phyloP scores from a whole-genome alignment of 1,140 invertebrate species.

The Littorina saxatilis region DNA sequence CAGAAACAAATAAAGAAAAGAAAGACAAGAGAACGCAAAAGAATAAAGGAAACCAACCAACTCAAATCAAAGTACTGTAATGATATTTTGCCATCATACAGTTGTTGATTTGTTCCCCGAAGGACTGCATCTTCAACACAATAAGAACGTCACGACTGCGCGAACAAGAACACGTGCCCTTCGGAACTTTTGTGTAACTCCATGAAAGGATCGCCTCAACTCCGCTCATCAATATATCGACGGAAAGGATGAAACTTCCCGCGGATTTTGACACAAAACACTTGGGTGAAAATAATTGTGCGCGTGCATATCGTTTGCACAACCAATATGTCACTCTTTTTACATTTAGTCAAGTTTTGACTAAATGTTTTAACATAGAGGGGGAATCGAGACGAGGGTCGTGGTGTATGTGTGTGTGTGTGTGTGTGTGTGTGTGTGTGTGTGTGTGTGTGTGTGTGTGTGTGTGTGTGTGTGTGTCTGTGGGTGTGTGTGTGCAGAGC shows the following conservation, averaged over 20 bases:
- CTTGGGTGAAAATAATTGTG: neutral
- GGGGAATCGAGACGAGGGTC: too few species aligned
- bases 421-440: neutral
- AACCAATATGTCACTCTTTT: too few species aligned
- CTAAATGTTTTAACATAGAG: too few species aligned
- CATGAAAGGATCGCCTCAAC: neutral
- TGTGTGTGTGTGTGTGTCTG: neutral
- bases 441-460: neutral
- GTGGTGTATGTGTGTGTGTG: too few species aligned
- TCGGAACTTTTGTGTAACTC: neutral
- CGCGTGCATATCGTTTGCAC: neutral
- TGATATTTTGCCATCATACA: too few species aligned
- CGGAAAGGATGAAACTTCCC: neutral
- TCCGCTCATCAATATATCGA: neutral
- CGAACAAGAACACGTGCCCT: neutral
- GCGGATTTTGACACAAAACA: neutral
- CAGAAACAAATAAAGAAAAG: neutral
- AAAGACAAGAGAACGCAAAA: neutral
- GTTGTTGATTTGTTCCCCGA: too few species aligned
- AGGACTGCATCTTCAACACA: too few species aligned
- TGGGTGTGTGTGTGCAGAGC: too few species aligned
- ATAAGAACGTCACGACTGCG: neutral
- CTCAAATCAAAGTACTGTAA: neutral
- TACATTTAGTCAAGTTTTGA: too few species aligned
- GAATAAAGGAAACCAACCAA: neutral